Evolutionary conservation across 2,113 vertebrate genomes (phyloP), one percentile per base, ranked within the genome.

Genomic region (Mesoclemmys tuberculata): DNA sequence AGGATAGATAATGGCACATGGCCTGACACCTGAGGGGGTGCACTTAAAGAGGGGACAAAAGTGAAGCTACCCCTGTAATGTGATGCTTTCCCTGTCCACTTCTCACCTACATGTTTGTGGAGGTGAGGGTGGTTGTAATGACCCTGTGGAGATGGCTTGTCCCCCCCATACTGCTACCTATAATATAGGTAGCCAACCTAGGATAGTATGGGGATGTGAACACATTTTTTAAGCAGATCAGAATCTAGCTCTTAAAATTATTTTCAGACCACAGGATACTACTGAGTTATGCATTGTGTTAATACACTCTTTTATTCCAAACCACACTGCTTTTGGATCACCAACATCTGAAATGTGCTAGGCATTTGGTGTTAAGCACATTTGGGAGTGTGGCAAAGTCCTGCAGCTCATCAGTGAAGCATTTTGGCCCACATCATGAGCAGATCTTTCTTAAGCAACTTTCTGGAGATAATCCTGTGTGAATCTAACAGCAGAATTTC

Each of bases 361-460:
- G 87, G n/a, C 0, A 0, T 56, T 26, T 84, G 26, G 90, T 5
- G 14, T 80, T 92, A 51, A 31, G 14, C 56, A 1, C 8, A 6
- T 29, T 11, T 74, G 64, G 86, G 87, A 82, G 26, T 41, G 89
- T 93, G 85, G 93, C 95, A 61, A 64, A 97, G 90, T 88, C 85
- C 96, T 96, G 84, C 61, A 56, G 80, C 64, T 92, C 94, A 82
- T 92, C 90, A 84, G 85, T 92, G 87, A 90, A 95, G 71, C 71
- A 8, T 89, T 96, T 93, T 92, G 68, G 88, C 95, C 54, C 71
- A 64, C 29, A 85, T 78, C 54, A 87, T 91, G 96, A 97, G 56
- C 84, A 71, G 56, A 92, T 29, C 44, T 94, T 87, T 89, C 56
- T 56, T 82, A 91, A 96, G 85, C 24, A 35, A 10, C 81, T 81